Evolutionary conservation across 1,140 invertebrate species (phyloP), one percentile per base, ranked within the genome.

Genomic region (Aphelinus atriplicis): DNA sequence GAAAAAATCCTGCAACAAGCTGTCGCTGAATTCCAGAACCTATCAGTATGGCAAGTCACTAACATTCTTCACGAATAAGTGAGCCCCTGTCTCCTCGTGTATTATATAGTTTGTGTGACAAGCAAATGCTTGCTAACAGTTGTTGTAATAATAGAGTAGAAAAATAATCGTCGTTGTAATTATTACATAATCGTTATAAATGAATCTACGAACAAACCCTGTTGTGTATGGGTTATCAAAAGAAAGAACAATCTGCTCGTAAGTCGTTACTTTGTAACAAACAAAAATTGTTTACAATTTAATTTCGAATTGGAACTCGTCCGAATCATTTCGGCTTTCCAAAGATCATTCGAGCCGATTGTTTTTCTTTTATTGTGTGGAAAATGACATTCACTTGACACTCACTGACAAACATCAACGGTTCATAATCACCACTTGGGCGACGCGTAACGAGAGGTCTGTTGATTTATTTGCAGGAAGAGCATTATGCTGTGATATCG

Each of bases 401-500:
- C 48, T 63, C 3, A 6, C 48, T 60, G 1, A 66, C 3, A 56
- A 67, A 55, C 26, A 26, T 26, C 26, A 26, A 26, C 26, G 26
- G 26, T 26, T 26, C 26, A 26, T 26, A 26, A 26, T 26, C 26
- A 26, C 26, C 26, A 26, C 26, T 26, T 26, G 26, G 26, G 26
- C 26, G 26, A 26, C 26, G 26, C 26, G 26, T 26, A 26, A 26
- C 26, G 26, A 26, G 26, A 26, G 26, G 26, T 0, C 9, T 53
- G 51, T 53, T 53, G 4, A 53, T 43, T 45, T 69, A 48, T 65
- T 76, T 74, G 62, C 80, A 94, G 91, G 91, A 93, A 73, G 91
- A 92, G 75, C 95, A 95, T 86, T 92, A 91, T 71, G 92, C 93
- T 76, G 91, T 95, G 1, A 92, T 96, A 75, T 95, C 94, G 2